Conservation (phyloP, 2,888 invertebrate species). For the Mesochorus sp. region DNA sequence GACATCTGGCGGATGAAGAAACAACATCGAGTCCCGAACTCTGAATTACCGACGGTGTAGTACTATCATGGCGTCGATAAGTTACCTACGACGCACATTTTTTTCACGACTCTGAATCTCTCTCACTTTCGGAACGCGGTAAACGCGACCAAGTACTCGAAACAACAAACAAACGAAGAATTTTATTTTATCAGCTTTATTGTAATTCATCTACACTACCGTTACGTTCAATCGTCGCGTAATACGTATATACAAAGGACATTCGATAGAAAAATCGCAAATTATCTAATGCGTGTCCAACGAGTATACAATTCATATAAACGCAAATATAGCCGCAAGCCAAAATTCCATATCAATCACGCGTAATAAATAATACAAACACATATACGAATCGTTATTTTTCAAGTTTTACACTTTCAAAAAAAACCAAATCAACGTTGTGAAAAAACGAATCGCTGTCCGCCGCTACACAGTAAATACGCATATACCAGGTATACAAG, state of each 20-base stretch:
- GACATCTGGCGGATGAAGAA: too few relatives aligned
- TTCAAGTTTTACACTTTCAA: not conserved
- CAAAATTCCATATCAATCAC: not conserved
- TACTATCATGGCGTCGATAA: too few relatives aligned
- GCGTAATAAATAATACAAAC: not conserved
- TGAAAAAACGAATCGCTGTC: not conserved
- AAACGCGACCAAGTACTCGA: too few relatives aligned
- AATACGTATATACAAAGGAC: slow-evolving; percentile 63
- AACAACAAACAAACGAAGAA: not conserved
- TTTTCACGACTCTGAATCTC: too few relatives aligned
- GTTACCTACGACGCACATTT: too few relatives aligned
- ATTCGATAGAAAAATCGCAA: slow-evolving; percentile 59
- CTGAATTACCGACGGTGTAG: too few relatives aligned
- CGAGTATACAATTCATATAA: slow-evolving; percentile 10
- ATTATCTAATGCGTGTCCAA: slow-evolving; percentile 35
- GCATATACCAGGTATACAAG: slow-evolving; percentile 28
- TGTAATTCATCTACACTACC: slow-evolving; percentile 59
- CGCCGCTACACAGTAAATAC: slow-evolving; percentile 15
- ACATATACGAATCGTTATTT: not conserved
- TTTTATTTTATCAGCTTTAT: slow-evolving; percentile 54
- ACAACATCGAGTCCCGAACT: too few relatives aligned
- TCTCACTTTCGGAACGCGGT: too few relatives aligned
- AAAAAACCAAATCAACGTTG: not conserved
- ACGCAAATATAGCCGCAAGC: slow-evolving; percentile 7
- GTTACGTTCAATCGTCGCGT: slow-evolving; percentile 46